Percentiles rank a stretch among this genome's conserved stretches.
These are phyloP conservation scores for Manis crassicaudata DNA, from an alignment of 2,797 vertebrate species.

Conservation along the genomic window DNA sequence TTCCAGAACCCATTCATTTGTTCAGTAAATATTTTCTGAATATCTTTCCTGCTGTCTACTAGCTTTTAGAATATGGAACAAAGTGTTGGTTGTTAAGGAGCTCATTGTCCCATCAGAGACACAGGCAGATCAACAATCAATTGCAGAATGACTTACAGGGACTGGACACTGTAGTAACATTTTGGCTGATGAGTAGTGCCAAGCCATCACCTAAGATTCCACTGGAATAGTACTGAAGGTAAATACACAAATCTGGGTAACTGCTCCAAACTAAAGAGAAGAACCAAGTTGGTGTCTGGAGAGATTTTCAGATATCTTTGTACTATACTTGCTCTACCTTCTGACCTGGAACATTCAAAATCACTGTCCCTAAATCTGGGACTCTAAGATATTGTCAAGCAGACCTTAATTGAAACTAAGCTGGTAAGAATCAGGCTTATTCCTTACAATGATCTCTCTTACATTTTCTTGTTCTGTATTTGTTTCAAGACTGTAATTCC, in stretches of 20 bases:
- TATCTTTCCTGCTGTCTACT: background rate
- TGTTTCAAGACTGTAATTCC: background rate
- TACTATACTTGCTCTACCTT: background rate
- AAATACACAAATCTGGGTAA: background rate
- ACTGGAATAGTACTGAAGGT: background rate
- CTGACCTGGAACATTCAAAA: background rate
- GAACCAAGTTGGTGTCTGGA: background rate
- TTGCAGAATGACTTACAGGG: background rate
- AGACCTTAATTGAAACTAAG: background rate
- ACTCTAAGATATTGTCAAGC: background rate
- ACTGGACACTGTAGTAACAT: background rate
- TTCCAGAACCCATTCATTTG: background rate
- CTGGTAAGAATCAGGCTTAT: background rate
- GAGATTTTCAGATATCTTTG: background rate
- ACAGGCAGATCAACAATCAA: background rate
- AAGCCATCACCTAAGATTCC: background rate
- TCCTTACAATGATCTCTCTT: background rate
- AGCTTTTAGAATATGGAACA: background rate
- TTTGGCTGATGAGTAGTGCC: background rate
- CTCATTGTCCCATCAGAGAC: background rate
- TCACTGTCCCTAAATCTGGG: background rate
- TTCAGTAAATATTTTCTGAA: conserved; percentile 6
- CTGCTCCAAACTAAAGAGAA: background rate
- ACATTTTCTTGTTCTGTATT: background rate
- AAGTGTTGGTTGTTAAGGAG: background rate